A percentile compares a stretch with the other conserved stretches of the same genome.
These are phyloP conservation scores for Collichthys lucidus DNA, from an alignment of 2,113 vertebrate genomes.

Conservation along the genomic window DNA sequence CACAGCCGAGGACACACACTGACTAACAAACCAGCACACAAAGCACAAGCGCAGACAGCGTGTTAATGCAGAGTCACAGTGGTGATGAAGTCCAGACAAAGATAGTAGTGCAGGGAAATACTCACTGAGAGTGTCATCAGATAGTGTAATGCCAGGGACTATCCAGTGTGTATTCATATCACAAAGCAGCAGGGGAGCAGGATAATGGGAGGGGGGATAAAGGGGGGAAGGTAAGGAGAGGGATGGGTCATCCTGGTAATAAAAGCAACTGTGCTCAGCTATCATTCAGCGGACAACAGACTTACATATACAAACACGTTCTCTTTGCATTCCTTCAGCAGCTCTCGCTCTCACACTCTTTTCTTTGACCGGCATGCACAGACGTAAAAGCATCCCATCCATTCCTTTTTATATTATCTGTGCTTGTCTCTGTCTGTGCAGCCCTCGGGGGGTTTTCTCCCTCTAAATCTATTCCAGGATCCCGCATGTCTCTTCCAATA, in stretches of 20 bases:
- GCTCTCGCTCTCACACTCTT: background rate
- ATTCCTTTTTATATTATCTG: conserved; percentile 47
- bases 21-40: background rate
- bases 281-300: conserved; percentile 34
- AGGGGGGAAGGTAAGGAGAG: background rate
- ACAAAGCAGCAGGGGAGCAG: conserved; percentile 1
- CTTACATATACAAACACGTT: conserved; percentile 8
- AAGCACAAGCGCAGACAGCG: background rate
- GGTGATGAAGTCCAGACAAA: conserved; percentile 34
- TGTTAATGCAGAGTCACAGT: conserved; percentile 21
- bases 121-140: background rate
- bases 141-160: conserved; percentile 46
- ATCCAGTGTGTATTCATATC: conserved; percentile 46
- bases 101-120: conserved; percentile 31
- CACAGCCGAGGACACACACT: background rate
- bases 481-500: conserved; percentile 24
- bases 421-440: conserved; percentile 11
- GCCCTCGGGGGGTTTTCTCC: conserved; percentile 47
- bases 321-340: background rate
- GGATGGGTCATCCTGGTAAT: conserved; percentile 35
- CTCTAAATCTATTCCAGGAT: conserved; percentile 50
- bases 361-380: conserved; percentile 17
- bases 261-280: conserved; percentile 33
- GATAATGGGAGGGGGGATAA: too few relatives aligned
- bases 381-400: conserved; percentile 25